These are phyloP conservation scores for Tenrec ecaudatus DNA, from an alignment of 2,113 vertebrate species.

Conservation along the genomic window DNA sequence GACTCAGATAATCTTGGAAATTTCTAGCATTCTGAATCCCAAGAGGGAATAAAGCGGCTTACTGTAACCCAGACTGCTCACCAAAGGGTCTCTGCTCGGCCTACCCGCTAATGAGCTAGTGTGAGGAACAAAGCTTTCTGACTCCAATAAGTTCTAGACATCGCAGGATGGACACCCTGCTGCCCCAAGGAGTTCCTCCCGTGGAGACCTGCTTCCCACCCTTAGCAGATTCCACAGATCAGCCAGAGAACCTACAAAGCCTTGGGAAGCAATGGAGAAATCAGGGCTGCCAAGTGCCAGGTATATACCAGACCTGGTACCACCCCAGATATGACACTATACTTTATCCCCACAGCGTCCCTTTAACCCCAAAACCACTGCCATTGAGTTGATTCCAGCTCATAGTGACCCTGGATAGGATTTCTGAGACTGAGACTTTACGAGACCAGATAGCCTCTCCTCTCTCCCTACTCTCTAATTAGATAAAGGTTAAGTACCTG, in stretches of 20 bases:
- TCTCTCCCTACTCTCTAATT: too few relatives aligned
- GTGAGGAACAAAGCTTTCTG: constrained; percentile 28
- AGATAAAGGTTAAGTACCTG: neutral
- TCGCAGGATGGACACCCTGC: neutral
- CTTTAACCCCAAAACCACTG: too few relatives aligned
- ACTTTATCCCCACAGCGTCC: too few relatives aligned
- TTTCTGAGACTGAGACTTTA: too few relatives aligned
- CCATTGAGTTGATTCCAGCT: too few relatives aligned
- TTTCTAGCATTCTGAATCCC: constrained; percentile 49
- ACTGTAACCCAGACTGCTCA: neutral
- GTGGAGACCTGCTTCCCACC: neutral
- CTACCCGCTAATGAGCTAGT: constrained; percentile 16
- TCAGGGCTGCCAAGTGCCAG: neutral
- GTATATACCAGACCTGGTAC: neutral
- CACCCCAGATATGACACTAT: neutral
- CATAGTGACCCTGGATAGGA: too few relatives aligned
- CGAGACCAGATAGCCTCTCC: too few relatives aligned
- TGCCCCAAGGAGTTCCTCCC: neutral
- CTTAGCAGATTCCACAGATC: neutral
- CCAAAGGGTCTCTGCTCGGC: neutral
- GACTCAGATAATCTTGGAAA: constrained; percentile 59
- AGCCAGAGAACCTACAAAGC: too few relatives aligned
- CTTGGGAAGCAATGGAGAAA: too few relatives aligned
- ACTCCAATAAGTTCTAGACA: constrained; percentile 27
- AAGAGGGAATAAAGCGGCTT: constrained; percentile 26